Conservation (phyloP, 1,140 invertebrate genomes). For the Leptoteleia sp. region DNA sequence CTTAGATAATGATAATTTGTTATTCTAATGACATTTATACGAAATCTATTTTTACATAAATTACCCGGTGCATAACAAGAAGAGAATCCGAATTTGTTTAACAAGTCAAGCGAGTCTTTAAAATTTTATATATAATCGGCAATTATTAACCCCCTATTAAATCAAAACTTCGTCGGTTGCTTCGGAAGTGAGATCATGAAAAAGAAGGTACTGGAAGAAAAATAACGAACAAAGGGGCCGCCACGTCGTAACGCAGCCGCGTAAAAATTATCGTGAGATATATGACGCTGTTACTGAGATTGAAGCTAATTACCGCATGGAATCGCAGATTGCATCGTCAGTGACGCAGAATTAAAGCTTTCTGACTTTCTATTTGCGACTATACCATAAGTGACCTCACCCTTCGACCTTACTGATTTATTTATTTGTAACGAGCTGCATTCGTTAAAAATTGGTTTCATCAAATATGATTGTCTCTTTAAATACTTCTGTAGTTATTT, state of each 20-base stretch:
- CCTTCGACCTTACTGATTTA: constrained; percentile 72
- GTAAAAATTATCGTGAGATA: constrained; percentile 77
- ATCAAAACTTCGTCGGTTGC: constrained; percentile 48
- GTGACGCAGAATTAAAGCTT: constrained; percentile 74
- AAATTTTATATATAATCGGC: constrained; percentile 33
- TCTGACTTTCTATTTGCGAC: constrained; percentile 74
- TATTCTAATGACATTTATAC: constrained; percentile 4
- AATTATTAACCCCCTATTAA: constrained; percentile 59
- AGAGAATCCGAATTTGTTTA: too few relatives aligned
- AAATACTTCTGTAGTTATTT: too few relatives aligned
- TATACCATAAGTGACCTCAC: constrained; percentile 69
- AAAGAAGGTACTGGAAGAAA: constrained; percentile 64
- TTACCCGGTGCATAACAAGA: too few relatives aligned
- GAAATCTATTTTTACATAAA: too few relatives aligned
- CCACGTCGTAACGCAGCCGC: constrained; percentile 57
- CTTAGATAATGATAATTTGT: constrained; percentile 2
- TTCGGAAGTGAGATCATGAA: constrained; percentile 26
- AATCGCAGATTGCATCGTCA: constrained; percentile 72
- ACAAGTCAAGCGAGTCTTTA: constrained; percentile 23
- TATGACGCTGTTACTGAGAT: constrained; percentile 78
- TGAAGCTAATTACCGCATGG: constrained; percentile 80
- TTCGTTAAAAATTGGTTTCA: constrained; percentile 45
- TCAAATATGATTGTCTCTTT: constrained; percentile 9
- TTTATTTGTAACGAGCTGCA: constrained; percentile 72
- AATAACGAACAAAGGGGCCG: constrained; percentile 73